phyloP scores from a whole-genome alignment of 2,888 invertebrate genomes.

The Neoascia interrupta region DNA sequence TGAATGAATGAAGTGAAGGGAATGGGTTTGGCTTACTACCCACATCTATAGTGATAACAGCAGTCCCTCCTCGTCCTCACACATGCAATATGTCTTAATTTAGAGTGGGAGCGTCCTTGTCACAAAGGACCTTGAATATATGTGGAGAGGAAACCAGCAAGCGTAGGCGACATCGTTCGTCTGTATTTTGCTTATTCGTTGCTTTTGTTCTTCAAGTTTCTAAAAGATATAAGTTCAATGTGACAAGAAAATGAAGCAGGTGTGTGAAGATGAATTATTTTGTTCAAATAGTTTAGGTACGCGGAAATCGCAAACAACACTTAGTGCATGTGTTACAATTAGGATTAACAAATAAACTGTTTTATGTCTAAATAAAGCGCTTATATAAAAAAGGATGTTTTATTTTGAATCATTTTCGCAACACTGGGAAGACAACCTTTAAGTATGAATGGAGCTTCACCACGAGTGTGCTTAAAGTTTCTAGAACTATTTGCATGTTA shows the following conservation, averaged over 20 bases:
- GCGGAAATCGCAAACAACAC: no score
- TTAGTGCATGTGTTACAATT: no score
- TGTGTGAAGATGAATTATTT: not conserved
- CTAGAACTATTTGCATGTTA: no score
- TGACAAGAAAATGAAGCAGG: not conserved
- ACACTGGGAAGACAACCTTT: no score
- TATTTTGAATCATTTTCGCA: no score
- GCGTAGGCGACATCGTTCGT: conserved; percentile 17
- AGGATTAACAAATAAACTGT: no score
- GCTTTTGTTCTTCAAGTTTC: not conserved
- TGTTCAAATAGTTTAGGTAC: no score
- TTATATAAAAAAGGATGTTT: no score
- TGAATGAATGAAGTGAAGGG: not conserved
- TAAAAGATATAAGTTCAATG: not conserved
- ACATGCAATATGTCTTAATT: conserved; percentile 58
- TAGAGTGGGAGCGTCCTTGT: conserved; percentile 54
- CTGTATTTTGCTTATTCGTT: not conserved
- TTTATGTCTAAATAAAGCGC: no score
- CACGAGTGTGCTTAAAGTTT: no score
- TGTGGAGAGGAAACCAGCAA: conserved; percentile 24
- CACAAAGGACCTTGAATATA: conserved; percentile 62
- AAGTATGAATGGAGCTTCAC: no score
- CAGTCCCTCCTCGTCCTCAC: not conserved
- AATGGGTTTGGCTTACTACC: conserved; percentile 9
- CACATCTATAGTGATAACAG: conserved; percentile 21